These are phyloP conservation scores for Todus mexicanus DNA, from an alignment of 2,797 vertebrate species.

Conservation along the genomic window DNA sequence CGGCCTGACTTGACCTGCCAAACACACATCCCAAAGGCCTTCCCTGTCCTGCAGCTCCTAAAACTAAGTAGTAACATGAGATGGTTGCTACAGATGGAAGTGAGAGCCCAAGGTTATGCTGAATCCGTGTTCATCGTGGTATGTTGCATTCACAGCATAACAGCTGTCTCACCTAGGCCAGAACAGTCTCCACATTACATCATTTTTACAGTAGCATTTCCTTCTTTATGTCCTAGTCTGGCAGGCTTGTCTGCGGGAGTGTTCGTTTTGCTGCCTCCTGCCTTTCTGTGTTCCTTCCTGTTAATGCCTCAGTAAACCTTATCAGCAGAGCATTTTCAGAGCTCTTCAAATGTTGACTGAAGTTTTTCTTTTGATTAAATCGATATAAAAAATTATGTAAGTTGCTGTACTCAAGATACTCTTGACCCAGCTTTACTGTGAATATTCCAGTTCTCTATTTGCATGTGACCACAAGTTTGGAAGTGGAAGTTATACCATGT, in stretches of 20 bases:
- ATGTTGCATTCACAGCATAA: neutral
- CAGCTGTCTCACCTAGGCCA: neutral
- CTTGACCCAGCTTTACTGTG: neutral
- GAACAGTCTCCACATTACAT: neutral
- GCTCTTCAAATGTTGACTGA: neutral
- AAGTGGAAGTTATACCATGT: neutral
- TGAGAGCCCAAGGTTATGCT: neutral
- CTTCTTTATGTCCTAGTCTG: neutral
- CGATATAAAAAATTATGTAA: neutral
- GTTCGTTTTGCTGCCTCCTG: neutral
- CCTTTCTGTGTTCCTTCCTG: neutral
- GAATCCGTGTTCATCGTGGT: neutral
- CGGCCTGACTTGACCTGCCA: neutral
- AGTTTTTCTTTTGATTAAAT: neutral
- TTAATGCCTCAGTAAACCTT: neutral
- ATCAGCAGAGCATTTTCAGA: neutral
- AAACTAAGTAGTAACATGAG: neutral
- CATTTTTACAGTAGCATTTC: neutral
- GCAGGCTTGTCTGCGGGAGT: neutral
- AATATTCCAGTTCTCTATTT: neutral
- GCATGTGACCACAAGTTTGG: neutral
- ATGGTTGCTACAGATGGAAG: neutral
- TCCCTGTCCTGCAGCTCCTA: neutral
- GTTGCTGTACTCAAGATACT: neutral
- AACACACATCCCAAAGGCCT: neutral